A percentile compares a stretch with the other conserved stretches of the same genome.
phyloP scores from a whole-genome alignment of 1,140 invertebrate genomes.

The Drosophila subobscura region DNA sequence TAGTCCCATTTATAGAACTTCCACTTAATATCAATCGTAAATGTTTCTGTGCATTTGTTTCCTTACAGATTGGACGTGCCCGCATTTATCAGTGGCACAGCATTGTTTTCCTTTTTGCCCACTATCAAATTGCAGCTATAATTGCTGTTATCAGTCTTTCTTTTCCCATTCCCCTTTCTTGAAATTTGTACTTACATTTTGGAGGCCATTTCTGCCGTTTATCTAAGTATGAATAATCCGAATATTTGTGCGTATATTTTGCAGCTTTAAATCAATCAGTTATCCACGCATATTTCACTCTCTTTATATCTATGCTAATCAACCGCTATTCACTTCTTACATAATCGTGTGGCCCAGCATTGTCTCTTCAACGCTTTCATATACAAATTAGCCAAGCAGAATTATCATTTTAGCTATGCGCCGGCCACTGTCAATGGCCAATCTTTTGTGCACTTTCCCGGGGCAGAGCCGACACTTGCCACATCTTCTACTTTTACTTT shows the following conservation, averaged over 20 bases:
- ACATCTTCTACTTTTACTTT: slow-evolving; percentile 74
- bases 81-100: slow-evolving; percentile 15
- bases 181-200: slow-evolving; percentile 40
- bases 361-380: slow-evolving; percentile 57
- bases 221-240: slow-evolving; percentile 8
- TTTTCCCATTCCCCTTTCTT: too few species aligned
- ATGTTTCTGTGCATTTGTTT: slow-evolving; percentile 13
- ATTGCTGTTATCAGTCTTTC: slow-evolving; percentile 19
- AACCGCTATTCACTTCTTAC: slow-evolving; percentile 37
- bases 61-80: slow-evolving; percentile 20
- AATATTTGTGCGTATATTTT: slow-evolving; percentile 15
- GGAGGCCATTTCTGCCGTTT: slow-evolving; percentile 26
- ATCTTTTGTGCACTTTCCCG: slow-evolving; percentile 55
- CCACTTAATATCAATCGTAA: too few species aligned
- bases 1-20: too few species aligned
- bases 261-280: slow-evolving; percentile 39
- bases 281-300: slow-evolving; percentile 6
- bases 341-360: slow-evolving; percentile 26
- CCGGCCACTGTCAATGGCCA: slow-evolving; percentile 29
- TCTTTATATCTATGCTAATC: slow-evolving; percentile 31
- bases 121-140: slow-evolving; percentile 16
- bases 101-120: not conserved
- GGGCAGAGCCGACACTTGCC: slow-evolving; percentile 41
- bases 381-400: slow-evolving; percentile 38
- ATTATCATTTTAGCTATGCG: slow-evolving; percentile 35